phyloP scores from a whole-genome alignment of 2,888 invertebrate genomes.

The Antitype chi region DNA sequence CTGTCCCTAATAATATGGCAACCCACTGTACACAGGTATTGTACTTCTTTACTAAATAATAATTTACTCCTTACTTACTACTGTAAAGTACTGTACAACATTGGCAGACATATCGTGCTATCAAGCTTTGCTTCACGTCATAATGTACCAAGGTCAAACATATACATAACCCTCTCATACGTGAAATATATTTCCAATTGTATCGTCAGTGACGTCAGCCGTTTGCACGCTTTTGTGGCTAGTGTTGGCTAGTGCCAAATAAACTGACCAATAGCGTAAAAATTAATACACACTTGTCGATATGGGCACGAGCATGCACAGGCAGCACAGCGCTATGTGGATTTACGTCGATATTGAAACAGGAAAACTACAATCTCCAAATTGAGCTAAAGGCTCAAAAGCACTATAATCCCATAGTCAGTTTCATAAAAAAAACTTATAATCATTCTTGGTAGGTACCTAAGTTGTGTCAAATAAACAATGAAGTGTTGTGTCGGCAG shows the following conservation, averaged over 20 bases:
- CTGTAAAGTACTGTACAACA: background rate
- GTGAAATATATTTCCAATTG: conserved; percentile 21
- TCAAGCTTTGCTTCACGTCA: background rate
- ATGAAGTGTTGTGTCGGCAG: background rate
- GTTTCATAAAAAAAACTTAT: background rate
- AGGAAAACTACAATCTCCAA: background rate
- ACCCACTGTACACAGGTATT: too few relatives aligned
- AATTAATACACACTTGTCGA: background rate
- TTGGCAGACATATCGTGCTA: conserved; percentile 6
- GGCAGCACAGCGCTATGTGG: background rate
- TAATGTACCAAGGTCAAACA: conserved; percentile 19
- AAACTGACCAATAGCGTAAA: background rate
- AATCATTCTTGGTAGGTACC: background rate
- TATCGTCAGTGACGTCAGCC: conserved; percentile 16
- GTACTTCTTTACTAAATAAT: background rate
- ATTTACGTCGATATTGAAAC: background rate
- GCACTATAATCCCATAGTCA: background rate
- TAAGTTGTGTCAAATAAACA: background rate
- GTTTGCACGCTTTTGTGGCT: background rate
- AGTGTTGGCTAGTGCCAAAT: background rate
- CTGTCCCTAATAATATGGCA: too few relatives aligned
- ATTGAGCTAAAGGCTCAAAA: background rate
- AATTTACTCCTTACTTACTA: background rate
- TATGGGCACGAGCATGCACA: background rate
- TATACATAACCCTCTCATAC: conserved; percentile 12